Conservation (phyloP, 2,888 invertebrate species). For the Polymixis lichenea region DNA sequence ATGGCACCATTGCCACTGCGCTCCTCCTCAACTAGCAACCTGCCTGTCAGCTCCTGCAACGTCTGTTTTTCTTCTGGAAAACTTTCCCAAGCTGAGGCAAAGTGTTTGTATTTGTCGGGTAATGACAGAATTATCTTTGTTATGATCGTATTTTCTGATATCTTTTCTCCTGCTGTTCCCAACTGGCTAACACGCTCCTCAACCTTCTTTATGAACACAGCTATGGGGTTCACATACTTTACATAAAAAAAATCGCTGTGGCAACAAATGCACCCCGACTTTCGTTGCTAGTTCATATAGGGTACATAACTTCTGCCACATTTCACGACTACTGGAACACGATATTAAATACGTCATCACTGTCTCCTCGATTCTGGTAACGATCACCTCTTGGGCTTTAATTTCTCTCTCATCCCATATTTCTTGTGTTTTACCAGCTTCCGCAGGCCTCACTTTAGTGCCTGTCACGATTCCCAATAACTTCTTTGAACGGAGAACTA, state of each 20-base stretch:
- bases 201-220: background rate
- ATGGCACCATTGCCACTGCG: background rate
- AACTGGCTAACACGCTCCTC: constrained; percentile 3
- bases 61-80: background rate
- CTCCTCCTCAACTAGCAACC: background rate
- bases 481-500: background rate
- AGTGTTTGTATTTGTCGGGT: constrained; percentile 6
- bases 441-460: constrained; percentile 2
- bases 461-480: background rate
- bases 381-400: too few species aligned
- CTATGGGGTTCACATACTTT: background rate
- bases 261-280: background rate
- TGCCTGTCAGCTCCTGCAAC: constrained; percentile 1
- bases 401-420: too few species aligned
- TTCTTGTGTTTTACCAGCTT: background rate
- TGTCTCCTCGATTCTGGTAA: too few species aligned
- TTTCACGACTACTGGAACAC: background rate
- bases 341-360: constrained; percentile 9
- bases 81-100: background rate
- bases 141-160: background rate
- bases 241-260: background rate
- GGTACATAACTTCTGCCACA: constrained; percentile 3
- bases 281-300: background rate
- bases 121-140: constrained; percentile 4
- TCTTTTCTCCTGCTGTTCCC: background rate